phyloP scores from a whole-genome alignment of 2,797 vertebrate species.

The Xyrichtys novacula region DNA sequence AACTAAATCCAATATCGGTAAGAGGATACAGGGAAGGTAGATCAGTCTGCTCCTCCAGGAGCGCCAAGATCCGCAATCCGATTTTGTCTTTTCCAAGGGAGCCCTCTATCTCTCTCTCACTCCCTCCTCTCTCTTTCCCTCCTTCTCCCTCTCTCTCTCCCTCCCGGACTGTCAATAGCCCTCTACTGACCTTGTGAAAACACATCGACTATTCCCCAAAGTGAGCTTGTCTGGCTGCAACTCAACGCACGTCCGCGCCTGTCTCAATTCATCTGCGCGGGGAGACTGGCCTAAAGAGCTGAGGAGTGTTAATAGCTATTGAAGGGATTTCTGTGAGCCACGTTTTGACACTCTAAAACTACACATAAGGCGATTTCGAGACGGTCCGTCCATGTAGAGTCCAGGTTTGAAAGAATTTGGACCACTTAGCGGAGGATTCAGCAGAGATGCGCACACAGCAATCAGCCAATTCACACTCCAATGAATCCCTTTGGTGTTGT shows the following conservation, averaged over 20 bases:
- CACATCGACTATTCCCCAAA: slow-evolving; percentile 73
- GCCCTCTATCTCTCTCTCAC: slow-evolving; percentile 37
- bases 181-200: slow-evolving; percentile 79
- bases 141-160: slow-evolving; percentile 10
- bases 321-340: slow-evolving; percentile 21
- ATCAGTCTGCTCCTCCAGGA: slow-evolving; percentile 6
- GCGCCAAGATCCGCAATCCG: slow-evolving; percentile 45
- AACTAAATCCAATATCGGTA: slow-evolving; percentile 6
- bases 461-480: not conserved
- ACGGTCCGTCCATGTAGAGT: slow-evolving; percentile 2
- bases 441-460: slow-evolving; percentile 41
- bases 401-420: not conserved
- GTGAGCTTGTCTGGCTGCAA: slow-evolving; percentile 62
- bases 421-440: not conserved
- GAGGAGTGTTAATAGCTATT: slow-evolving; percentile 31
- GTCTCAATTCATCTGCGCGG: slow-evolving; percentile 52
- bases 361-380: slow-evolving; percentile 20
- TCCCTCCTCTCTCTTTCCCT: slow-evolving; percentile 22
- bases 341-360: slow-evolving; percentile 31
- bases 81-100: slow-evolving; percentile 40
- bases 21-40: slow-evolving; percentile 12
- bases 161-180: slow-evolving; percentile 67
- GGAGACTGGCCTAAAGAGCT: slow-evolving; percentile 47
- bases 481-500: slow-evolving; percentile 21
- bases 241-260: slow-evolving; percentile 60